These are phyloP conservation scores for Horisme vitalbata DNA, from an alignment of 2,888 invertebrate species.

Conservation along the genomic window DNA sequence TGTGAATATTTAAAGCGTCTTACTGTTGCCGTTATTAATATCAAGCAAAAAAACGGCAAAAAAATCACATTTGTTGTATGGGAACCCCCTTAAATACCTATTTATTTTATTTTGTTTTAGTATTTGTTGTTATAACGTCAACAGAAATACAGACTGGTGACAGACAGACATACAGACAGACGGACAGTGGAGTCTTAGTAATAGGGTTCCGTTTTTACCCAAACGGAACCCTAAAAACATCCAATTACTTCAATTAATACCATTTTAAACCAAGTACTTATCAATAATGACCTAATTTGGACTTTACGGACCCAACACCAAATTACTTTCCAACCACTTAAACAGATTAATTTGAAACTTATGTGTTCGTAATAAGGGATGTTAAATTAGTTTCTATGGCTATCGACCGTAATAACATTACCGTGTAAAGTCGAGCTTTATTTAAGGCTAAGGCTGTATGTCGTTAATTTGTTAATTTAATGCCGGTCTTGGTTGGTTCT, in stretches of 20 bases:
- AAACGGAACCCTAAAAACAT: no score
- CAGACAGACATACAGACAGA: no score
- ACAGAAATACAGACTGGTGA: no score
- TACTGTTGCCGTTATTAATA: no score
- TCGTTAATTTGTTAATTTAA: constrained; percentile 16
- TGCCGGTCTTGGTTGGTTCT: background rate
- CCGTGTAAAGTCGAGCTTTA: constrained; percentile 12
- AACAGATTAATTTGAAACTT: constrained; percentile 9
- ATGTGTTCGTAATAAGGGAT: background rate
- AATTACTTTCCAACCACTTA: background rate
- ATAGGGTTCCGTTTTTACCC: no score
- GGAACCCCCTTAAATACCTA: no score
- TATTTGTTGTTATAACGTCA: no score
- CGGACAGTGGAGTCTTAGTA: no score
- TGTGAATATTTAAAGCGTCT: no score
- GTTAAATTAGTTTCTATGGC: constrained; percentile 3
- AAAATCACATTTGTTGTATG: no score
- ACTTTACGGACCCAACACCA: constrained; percentile 6
- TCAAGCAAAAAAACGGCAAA: no score
- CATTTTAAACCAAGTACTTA: constrained; percentile 11
- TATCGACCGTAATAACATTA: constrained; percentile 16
- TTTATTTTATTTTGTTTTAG: no score
- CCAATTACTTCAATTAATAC: constrained; percentile 23
- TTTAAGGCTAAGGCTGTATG: constrained; percentile 14
- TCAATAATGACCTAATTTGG: constrained; percentile 1